These are phyloP conservation scores for Arrhamphus sclerolepis DNA, from an alignment of 2,797 vertebrate genomes.

Conservation along the genomic window DNA sequence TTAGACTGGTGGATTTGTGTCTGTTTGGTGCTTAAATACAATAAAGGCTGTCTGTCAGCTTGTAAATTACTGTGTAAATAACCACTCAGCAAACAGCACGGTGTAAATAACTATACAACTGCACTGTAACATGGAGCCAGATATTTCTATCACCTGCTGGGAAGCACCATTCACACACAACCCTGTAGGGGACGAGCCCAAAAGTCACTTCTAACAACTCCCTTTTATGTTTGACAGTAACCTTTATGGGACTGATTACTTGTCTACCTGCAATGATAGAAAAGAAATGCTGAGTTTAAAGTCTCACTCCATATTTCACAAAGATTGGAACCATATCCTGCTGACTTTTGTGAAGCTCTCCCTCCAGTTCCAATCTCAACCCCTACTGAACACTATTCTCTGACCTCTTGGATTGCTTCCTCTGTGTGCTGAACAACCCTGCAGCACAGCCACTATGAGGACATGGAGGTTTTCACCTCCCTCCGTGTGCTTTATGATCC, in stretches of 20 bases:
- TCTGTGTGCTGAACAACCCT: neutral
- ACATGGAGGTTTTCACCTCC: neutral
- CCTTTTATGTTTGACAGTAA: conserved; percentile 2
- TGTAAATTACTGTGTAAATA: no score
- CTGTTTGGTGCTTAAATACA: no score
- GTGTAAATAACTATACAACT: neutral
- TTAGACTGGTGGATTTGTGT: no score
- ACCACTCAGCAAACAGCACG: conserved; percentile 3
- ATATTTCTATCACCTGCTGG: conserved; percentile 3
- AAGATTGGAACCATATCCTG: neutral
- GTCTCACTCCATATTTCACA: conserved; percentile 1
- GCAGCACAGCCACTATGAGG: neutral
- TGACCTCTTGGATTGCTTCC: neutral
- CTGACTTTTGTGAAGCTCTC: neutral
- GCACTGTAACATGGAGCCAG: no score
- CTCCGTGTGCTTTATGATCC: conserved; percentile 1
- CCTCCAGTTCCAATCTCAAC: neutral
- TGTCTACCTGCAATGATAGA: neutral
- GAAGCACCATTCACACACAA: neutral
- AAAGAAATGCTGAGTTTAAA: neutral
- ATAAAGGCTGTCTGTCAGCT: no score
- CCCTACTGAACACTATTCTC: neutral
- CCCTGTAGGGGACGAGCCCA: neutral
- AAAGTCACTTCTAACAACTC: conserved; percentile 1
- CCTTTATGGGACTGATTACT: neutral